phyloP scores from a whole-genome alignment of 2,888 invertebrate species.

The Oeneis ivallda region DNA sequence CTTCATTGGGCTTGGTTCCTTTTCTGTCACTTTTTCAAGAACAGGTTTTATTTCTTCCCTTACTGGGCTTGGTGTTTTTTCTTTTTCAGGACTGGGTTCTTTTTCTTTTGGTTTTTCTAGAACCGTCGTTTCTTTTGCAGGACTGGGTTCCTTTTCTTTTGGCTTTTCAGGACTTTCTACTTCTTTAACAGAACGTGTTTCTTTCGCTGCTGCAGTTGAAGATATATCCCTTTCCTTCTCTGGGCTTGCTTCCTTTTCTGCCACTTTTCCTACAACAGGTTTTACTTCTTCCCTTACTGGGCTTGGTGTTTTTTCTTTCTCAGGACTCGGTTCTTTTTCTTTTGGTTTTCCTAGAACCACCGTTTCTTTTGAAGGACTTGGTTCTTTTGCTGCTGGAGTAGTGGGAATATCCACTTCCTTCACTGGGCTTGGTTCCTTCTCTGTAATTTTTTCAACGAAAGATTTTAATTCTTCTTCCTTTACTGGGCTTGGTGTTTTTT shows the following conservation, averaged over 20 bases:
- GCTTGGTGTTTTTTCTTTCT: too few species aligned
- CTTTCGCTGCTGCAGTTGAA: too few species aligned
- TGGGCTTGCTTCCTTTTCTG: not conserved
- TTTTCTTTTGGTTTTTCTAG: too few species aligned
- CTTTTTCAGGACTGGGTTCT: too few species aligned
- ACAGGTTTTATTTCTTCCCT: constrained; percentile 5
- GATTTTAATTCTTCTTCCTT: not conserved
- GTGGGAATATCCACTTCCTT: too few species aligned
- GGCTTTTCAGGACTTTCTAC: not conserved
- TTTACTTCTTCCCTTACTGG: too few species aligned
- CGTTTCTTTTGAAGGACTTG: not conserved
- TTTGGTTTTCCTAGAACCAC: not conserved
- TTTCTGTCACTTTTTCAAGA: not conserved
- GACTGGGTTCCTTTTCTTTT: not conserved
- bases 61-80: not conserved
- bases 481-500: constrained; percentile 25
- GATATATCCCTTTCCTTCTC: too few species aligned
- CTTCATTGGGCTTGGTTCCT: not conserved
- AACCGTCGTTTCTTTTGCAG: not conserved
- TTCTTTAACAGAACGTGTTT: not conserved
- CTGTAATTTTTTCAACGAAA: too few species aligned
- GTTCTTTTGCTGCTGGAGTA: constrained; percentile 21
- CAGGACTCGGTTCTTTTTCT: not conserved
- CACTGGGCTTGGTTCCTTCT: constrained; percentile 28
- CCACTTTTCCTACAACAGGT: not conserved